Evolutionary conservation across 2,888 invertebrate genomes (phyloP), one percentile per base, ranked within the genome.

Genomic region (Phalera bucephala): DNA sequence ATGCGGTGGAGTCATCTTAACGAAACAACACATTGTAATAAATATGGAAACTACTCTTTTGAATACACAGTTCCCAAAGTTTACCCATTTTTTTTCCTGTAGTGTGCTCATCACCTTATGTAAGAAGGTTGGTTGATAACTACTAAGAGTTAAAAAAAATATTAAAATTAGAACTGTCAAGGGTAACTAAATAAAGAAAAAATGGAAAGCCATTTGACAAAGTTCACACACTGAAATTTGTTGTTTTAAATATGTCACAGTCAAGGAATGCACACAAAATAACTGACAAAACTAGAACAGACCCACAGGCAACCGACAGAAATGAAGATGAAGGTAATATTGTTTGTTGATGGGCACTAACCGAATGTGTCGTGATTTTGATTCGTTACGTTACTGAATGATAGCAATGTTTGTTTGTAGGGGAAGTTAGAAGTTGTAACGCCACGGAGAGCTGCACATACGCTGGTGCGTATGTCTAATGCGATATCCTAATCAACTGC

Each of bases 221-320:
- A 76, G 72, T 64, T 77, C 68, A 73, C 75, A 76, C 72, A 77
- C 72, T 85, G 83, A 89, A 88, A 89, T 87, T 89, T 78, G 76
- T 80, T 81, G 87, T 87, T 79, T 69, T 62, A 79, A 86, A 80
- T 82, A 89, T 89, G 89, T 88, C 87, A 83, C 53, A 80, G 61
- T 77, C 80, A 74, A 87, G 77, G 80, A 85, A 83, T 80, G 70
- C 66, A 68, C 66, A 77, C 56, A 86, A 82, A 83, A 71, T 78
- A 73, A 59, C 79, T 45, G 78, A 84, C 66, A 83, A 78, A 80
- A 76, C 55, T 64, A 76, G 62, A 64, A 65, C 64, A 70, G 75
- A 82, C 44, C 46, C 66, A 45, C 69, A 72, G 37, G 50, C 52
- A 46, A 65, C 58, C 47, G 57, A 65, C 36, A 75, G 54, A 60